phyloP scores from a whole-genome alignment of 2,797 vertebrate genomes.

The Sparus aurata region DNA sequence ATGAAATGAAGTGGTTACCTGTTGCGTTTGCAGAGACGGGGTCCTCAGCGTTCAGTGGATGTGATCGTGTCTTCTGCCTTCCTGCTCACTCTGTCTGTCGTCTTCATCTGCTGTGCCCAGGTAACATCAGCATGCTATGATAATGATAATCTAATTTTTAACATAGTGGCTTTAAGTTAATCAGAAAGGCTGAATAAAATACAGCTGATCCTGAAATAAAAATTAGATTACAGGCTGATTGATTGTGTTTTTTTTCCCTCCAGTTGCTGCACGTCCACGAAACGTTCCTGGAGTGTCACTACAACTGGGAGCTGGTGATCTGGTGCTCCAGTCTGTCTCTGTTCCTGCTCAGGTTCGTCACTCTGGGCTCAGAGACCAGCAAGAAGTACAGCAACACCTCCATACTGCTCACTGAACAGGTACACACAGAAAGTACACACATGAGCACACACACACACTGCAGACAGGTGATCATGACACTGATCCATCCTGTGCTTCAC shows the following conservation, averaged over 20 bases:
- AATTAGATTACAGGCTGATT: not conserved
- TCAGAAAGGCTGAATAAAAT: not conserved
- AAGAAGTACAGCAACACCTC: slow-evolving; percentile 99
- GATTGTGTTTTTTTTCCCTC: slow-evolving; percentile 1
- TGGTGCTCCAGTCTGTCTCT: slow-evolving; percentile 96
- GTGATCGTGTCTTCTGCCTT: slow-evolving; percentile 99
- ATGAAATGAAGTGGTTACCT: too few species aligned
- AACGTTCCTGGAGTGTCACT: slow-evolving; percentile 97
- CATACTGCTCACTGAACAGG: slow-evolving; percentile 98
- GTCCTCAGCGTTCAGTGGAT: slow-evolving; percentile 97
- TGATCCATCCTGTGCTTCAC: not conserved
- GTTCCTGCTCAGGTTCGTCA: slow-evolving; percentile 97
- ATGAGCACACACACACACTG: not conserved
- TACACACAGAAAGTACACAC: slow-evolving; percentile 61
- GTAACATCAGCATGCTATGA: slow-evolving; percentile 72
- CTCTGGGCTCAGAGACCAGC: slow-evolving; percentile 98
- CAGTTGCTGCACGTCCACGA: slow-evolving; percentile 96
- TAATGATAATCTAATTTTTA: not conserved
- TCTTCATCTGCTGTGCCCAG: slow-evolving; percentile 99
- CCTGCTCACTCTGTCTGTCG: slow-evolving; percentile 95
- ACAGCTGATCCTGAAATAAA: not conserved
- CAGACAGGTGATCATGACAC: too few species aligned
- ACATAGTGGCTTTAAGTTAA: not conserved
- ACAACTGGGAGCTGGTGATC: slow-evolving; percentile 98
- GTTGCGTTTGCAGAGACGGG: slow-evolving; percentile 88